Evolutionary conservation across 2,113 vertebrate genomes (phyloP).

Genomic region (Carassius auratus): DNA sequence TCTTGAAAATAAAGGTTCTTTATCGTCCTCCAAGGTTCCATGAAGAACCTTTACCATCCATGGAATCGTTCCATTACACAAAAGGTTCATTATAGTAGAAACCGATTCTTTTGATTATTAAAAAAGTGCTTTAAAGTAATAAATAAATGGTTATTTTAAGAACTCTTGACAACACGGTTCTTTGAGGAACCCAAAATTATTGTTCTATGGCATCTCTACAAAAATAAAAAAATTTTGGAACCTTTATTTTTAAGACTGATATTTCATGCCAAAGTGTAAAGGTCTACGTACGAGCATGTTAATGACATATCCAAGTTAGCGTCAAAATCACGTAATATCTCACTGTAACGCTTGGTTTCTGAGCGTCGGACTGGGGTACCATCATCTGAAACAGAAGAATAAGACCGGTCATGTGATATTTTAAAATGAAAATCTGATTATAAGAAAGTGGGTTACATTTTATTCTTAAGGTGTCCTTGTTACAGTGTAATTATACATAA

Average conservation of each 20-base stretch:
- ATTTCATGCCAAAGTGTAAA: neutral
- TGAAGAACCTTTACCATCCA: neutral
- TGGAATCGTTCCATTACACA: neutral
- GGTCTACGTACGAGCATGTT: conserved; percentile 78
- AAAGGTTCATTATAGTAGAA: neutral
- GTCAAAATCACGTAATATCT: conserved; percentile 90
- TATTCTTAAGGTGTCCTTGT: neutral
- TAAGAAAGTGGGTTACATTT: neutral
- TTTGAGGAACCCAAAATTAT: neutral
- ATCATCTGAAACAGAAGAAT: conserved; percentile 61
- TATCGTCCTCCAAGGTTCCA: neutral
- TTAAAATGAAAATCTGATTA: neutral
- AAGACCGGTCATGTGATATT: neutral
- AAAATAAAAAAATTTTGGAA: neutral
- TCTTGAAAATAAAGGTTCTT: neutral
- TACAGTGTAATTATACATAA: too few species aligned
- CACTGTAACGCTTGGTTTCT: conserved; percentile 86
- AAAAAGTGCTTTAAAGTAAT: neutral
- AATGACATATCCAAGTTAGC: conserved; percentile 83
- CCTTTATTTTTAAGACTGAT: neutral
- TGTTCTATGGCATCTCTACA: neutral
- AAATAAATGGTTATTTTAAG: neutral
- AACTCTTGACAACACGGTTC: neutral
- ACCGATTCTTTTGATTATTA: neutral
- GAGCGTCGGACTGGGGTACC: conserved; percentile 52